A percentile compares a stretch with the other conserved stretches of the same genome.
These are phyloP conservation scores for Pelagia noctiluca DNA, from an alignment of 30 jellyfish, hydroid and myxozoan species.

Conservation along the genomic window DNA sequence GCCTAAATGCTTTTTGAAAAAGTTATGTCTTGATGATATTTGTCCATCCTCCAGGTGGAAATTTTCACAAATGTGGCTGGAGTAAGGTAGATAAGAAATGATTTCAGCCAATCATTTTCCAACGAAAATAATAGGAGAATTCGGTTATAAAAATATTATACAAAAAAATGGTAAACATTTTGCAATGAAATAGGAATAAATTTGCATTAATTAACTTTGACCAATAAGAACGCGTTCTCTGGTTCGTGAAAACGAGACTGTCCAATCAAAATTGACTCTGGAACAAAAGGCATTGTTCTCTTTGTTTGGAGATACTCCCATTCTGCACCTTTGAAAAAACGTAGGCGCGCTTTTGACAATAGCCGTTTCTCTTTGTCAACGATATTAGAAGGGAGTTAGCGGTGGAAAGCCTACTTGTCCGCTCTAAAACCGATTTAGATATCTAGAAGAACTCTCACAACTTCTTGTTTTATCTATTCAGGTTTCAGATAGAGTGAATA, in stretches of 20 bases:
- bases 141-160: too few relatives aligned
- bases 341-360: constrained; percentile 66
- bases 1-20: too few relatives aligned
- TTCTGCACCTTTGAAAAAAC: constrained; percentile 38
- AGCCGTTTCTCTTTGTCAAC: background rate
- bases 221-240: background rate
- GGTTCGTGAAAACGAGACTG: background rate
- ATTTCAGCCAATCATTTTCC: too few relatives aligned
- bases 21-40: too few relatives aligned
- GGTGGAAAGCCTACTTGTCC: background rate
- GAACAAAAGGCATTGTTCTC: background rate
- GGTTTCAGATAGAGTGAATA: background rate
- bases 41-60: too few relatives aligned
- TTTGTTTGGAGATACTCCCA: constrained; percentile 34
- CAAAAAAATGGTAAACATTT: background rate
- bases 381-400: background rate
- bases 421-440: background rate
- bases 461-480: background rate
- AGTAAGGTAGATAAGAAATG: too few relatives aligned
- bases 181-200: background rate
- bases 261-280: background rate
- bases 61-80: too few relatives aligned
- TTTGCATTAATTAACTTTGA: background rate
- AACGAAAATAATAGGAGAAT: too few relatives aligned
- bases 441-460: background rate